A percentile compares a stretch with the other conserved stretches of the same genome.
Evolutionary conservation across 2,797 vertebrate species (phyloP).

Genomic region (Scyliorhinus canicula): DNA sequence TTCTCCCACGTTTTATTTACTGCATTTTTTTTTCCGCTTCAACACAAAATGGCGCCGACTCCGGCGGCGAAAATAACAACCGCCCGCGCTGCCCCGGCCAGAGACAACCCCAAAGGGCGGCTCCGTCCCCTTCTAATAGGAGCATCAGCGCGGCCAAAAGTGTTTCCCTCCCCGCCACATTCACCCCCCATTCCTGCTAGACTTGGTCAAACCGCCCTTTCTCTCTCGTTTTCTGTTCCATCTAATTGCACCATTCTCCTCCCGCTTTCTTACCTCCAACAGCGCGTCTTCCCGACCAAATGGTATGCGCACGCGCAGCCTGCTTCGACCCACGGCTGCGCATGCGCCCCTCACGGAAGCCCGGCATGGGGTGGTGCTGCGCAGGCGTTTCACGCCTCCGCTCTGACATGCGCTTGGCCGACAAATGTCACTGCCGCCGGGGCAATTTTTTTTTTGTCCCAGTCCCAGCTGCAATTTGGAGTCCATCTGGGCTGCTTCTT

Average conservation of each 20-base stretch:
- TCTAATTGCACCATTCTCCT: background rate
- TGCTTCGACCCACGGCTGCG: background rate
- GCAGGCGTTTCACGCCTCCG: background rate
- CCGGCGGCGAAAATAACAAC: background rate
- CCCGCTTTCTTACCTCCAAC: conserved; percentile 30
- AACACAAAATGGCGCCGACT: conserved; percentile 27
- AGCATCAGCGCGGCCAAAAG: background rate
- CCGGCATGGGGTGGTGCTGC: background rate
- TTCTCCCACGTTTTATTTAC: background rate
- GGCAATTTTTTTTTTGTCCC: background rate
- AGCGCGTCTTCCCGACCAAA: background rate
- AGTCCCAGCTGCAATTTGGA: background rate
- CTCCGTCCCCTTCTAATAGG: background rate
- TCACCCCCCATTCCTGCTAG: background rate
- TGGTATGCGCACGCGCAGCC: background rate
- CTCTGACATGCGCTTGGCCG: background rate
- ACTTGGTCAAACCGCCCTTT: no score
- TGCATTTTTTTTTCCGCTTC: background rate
- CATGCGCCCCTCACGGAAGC: background rate
- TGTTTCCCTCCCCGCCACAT: background rate
- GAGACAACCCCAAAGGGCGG: background rate
- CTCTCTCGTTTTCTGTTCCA: background rate
- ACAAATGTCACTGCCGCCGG: no score
- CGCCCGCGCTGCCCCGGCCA: background rate
- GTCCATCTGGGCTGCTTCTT: background rate